Conservation (phyloP, 2,888 invertebrate species). For the Linyphia triangularis region DNA sequence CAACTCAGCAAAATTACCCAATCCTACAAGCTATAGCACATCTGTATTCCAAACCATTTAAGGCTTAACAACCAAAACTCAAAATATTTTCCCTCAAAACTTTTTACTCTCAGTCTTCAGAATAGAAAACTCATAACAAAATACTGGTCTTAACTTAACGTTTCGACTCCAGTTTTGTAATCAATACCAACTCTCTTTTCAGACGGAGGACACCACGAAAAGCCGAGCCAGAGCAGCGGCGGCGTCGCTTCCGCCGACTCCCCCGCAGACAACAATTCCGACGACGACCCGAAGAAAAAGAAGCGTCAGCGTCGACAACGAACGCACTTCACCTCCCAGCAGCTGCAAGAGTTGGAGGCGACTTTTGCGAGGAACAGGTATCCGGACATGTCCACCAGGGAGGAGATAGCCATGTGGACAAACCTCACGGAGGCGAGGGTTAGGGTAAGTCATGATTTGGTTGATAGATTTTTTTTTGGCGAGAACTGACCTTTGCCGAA, state of each 20-base stretch:
- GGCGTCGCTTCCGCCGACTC: slow-evolving; percentile 57
- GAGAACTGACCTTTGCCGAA: too few relatives aligned
- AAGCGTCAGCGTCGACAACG: slow-evolving; percentile 94
- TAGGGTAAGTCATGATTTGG: slow-evolving; percentile 92
- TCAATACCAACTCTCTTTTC: too few relatives aligned
- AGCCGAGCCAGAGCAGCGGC: slow-evolving; percentile 62
- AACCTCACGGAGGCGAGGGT: slow-evolving; percentile 98
- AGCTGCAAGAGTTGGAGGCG: slow-evolving; percentile 96
- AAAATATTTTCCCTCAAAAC: too few relatives aligned
- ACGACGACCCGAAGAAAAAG: slow-evolving; percentile 84
- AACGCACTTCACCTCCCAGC: slow-evolving; percentile 99
- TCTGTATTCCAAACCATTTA: too few relatives aligned
- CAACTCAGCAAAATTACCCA: too few relatives aligned
- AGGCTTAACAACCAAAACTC: too few relatives aligned
- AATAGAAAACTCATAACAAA: too few relatives aligned
- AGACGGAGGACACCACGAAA: slow-evolving; percentile 68
- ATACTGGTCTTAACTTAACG: too few relatives aligned
- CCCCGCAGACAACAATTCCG: slow-evolving; percentile 54
- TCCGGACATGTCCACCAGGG: slow-evolving; percentile 99
- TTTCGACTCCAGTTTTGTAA: neutral
- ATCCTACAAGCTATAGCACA: too few relatives aligned
- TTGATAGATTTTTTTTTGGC: too few relatives aligned
- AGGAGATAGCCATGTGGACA: slow-evolving; percentile 99
- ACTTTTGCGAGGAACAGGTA: slow-evolving; percentile 98
- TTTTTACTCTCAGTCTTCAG: too few relatives aligned